Evolutionary conservation across 2,797 vertebrate genomes (phyloP).

Genomic region (Phrynocephalus vlangalii): DNA sequence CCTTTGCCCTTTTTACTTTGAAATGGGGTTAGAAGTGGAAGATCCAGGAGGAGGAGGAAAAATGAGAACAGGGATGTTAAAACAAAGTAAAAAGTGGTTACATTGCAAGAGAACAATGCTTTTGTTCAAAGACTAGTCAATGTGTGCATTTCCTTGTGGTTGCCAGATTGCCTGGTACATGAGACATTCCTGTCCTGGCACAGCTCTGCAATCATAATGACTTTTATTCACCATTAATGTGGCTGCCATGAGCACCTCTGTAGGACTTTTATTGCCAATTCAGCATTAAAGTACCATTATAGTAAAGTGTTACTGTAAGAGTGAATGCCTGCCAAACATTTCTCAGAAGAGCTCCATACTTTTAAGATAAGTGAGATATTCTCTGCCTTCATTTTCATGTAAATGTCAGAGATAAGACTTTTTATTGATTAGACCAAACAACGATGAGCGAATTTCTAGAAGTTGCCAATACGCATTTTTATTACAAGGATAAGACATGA

Average conservation of each 20-base stretch:
- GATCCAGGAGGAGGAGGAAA: not conserved
- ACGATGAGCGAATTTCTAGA: slow-evolving; percentile 62
- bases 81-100: not conserved
- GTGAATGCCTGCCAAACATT: slow-evolving; percentile 71
- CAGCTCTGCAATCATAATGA: slow-evolving; percentile 63
- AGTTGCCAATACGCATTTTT: slow-evolving; percentile 41
- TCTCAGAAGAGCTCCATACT: slow-evolving; percentile 77
- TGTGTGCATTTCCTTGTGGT: slow-evolving; percentile 37
- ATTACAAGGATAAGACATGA: slow-evolving; percentile 60
- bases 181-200: slow-evolving; percentile 58
- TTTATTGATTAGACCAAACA: slow-evolving; percentile 77
- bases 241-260: slow-evolving; percentile 61
- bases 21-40: slow-evolving; percentile 16
- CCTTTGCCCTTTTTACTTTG: slow-evolving; percentile 26
- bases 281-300: slow-evolving; percentile 77
- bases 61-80: not conserved
- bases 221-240: slow-evolving; percentile 72
- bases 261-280: slow-evolving; percentile 71
- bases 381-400: slow-evolving; percentile 63
- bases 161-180: slow-evolving; percentile 36
- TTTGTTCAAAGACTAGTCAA: slow-evolving; percentile 43
- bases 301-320: slow-evolving; percentile 81
- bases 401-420: slow-evolving; percentile 66
- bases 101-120: slow-evolving; percentile 21
- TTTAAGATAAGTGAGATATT: slow-evolving; percentile 60